These are phyloP conservation scores for Cerceris ruficornis DNA, from an alignment of 2,888 invertebrate genomes.

Conservation along the genomic window DNA sequence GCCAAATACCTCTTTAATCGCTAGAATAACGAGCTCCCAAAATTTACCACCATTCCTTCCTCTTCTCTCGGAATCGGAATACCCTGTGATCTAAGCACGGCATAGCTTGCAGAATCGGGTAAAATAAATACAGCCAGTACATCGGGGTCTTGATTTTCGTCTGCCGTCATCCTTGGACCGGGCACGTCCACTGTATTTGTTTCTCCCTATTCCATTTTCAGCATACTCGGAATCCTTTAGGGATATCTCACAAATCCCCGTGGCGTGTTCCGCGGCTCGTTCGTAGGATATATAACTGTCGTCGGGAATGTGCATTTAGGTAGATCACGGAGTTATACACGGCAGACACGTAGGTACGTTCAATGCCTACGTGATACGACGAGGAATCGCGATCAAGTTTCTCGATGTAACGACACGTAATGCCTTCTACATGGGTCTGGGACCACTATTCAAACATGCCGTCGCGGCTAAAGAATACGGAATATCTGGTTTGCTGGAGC, in stretches of 20 bases:
- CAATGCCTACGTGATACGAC: slow-evolving; percentile 42
- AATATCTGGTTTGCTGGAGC: not conserved
- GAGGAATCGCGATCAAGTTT: slow-evolving; percentile 26
- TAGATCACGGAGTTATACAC: slow-evolving; percentile 46
- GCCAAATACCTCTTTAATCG: too few relatives aligned
- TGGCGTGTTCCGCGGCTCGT: slow-evolving; percentile 53
- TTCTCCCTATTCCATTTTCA: slow-evolving; percentile 57
- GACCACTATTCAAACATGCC: slow-evolving; percentile 7
- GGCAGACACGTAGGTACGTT: slow-evolving; percentile 44
- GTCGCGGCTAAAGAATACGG: not conserved
- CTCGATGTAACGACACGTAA: slow-evolving; percentile 24
- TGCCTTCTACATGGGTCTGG: not conserved
- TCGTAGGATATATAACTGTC: slow-evolving; percentile 48
- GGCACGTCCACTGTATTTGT: slow-evolving; percentile 55
- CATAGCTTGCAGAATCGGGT: not conserved
- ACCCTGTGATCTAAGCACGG: too few relatives aligned
- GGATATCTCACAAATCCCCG: slow-evolving; percentile 48
- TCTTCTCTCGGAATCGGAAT: too few relatives aligned
- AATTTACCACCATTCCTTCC: too few relatives aligned
- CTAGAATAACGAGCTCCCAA: too few relatives aligned
- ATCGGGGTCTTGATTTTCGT: slow-evolving; percentile 41
- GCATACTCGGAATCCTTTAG: slow-evolving; percentile 45
- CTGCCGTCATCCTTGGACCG: not conserved
- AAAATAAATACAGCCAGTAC: not conserved
- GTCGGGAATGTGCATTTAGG: slow-evolving; percentile 46